Conservation (phyloP, 2,797 vertebrate species). For the Myoxocephalus aenaeus region DNA sequence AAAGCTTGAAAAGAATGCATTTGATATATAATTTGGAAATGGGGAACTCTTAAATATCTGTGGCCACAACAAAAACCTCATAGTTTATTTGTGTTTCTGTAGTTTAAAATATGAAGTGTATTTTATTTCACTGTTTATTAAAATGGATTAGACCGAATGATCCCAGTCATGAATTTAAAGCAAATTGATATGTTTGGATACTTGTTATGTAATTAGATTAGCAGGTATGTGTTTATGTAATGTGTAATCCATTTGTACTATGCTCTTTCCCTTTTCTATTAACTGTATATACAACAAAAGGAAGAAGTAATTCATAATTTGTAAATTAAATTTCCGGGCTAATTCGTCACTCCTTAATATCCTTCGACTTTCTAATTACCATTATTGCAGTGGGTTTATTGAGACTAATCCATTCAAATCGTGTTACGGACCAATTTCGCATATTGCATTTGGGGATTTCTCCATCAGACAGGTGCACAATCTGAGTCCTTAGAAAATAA, state of each 20-base stretch:
- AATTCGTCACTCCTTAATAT: slow-evolving; percentile 39
- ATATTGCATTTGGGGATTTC: slow-evolving; percentile 62
- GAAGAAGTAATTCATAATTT: slow-evolving; percentile 21
- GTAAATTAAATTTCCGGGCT: slow-evolving; percentile 24
- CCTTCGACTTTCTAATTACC: slow-evolving; percentile 64
- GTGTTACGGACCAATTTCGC: slow-evolving; percentile 64
- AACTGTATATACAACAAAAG: slow-evolving; percentile 10
- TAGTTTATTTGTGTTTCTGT: slow-evolving; percentile 37
- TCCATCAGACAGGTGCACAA: slow-evolving; percentile 59
- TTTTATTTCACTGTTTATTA: slow-evolving; percentile 71
- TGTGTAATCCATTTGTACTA: neutral
- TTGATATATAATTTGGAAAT: slow-evolving; percentile 32
- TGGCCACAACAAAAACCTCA: slow-evolving; percentile 25
- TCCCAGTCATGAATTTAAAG: slow-evolving; percentile 16
- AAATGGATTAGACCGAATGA: slow-evolving; percentile 38
- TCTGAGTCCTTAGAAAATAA: slow-evolving; percentile 40
- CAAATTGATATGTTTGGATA: neutral
- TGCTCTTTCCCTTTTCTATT: neutral
- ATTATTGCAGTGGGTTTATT: slow-evolving; percentile 59
- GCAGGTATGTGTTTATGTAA: neutral
- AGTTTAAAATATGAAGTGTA: slow-evolving; percentile 40
- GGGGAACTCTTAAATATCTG: slow-evolving; percentile 25
- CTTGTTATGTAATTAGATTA: slow-evolving; percentile 18
- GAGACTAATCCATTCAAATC: slow-evolving; percentile 69
- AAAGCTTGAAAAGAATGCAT: slow-evolving; percentile 16